phyloP scores from a whole-genome alignment of 2,888 invertebrate species.

The Lasioglossum oenotherae region DNA sequence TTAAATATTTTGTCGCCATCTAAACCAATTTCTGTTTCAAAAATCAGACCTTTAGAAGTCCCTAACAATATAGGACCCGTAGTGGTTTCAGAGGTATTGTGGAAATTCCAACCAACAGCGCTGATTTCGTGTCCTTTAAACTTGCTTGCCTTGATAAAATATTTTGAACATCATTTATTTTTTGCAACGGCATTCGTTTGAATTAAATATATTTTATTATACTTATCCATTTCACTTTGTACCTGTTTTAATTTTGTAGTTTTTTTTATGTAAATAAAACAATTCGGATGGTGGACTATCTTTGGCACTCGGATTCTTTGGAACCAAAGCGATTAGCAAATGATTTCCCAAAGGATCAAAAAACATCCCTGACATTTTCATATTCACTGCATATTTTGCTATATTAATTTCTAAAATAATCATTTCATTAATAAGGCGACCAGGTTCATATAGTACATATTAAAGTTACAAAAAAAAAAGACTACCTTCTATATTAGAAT shows the following conservation, averaged over 20 bases:
- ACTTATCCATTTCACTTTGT: conserved; percentile 34
- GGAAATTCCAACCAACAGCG: conserved; percentile 95
- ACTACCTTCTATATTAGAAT: conserved; percentile 91
- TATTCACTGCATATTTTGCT: conserved; percentile 87
- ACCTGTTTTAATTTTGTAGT: conserved; percentile 90
- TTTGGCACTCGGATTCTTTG: conserved; percentile 84
- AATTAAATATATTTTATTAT: background rate
- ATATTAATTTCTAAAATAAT: conserved; percentile 89
- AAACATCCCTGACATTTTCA: conserved; percentile 89
- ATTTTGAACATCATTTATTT: conserved; percentile 30
- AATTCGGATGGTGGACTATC: conserved; percentile 89
- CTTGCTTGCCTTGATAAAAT: conserved; percentile 85
- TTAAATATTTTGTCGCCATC: conserved; percentile 94
- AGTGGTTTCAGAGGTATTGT: conserved; percentile 88
- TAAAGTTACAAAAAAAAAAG: background rate
- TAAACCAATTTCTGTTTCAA: conserved; percentile 94
- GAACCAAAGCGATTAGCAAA: conserved; percentile 90
- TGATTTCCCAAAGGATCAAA: conserved; percentile 95
- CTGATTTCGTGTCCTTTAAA: conserved; percentile 93
- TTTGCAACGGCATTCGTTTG: background rate
- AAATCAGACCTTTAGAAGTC: conserved; percentile 94
- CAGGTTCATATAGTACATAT: background rate
- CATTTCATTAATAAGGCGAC: background rate
- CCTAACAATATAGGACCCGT: conserved; percentile 95
- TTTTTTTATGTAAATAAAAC: conserved; percentile 92